These are phyloP conservation scores for Echinarachnius parma DNA, from an alignment of 53 echinoderm and acorn worm species.

Conservation along the genomic window DNA sequence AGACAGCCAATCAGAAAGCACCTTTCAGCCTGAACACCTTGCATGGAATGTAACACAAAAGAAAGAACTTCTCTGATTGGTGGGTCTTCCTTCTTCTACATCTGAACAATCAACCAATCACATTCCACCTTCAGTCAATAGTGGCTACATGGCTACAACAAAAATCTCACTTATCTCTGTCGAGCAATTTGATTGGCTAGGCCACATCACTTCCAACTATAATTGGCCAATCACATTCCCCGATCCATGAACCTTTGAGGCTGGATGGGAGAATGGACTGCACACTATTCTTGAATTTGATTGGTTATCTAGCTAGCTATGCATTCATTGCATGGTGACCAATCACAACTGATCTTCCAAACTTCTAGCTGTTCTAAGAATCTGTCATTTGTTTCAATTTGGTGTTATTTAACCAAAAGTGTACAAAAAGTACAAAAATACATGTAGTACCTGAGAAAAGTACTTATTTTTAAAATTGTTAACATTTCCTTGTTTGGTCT, in stretches of 20 bases:
- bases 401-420: neutral
- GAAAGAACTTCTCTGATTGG: conserved; percentile 29
- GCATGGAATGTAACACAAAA: conserved; percentile 36
- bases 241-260: conserved; percentile 38
- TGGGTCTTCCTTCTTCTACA: conserved; percentile 21
- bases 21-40: conserved; percentile 43
- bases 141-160: conserved; percentile 30
- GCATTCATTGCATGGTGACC: conserved; percentile 13
- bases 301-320: conserved; percentile 25
- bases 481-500: neutral
- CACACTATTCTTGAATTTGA: conserved; percentile 10
- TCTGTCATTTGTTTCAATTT: neutral
- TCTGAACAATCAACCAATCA: conserved; percentile 29
- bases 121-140: conserved; percentile 29
- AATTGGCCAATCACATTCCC: conserved; percentile 32
- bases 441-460: conserved; percentile 39
- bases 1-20: conserved; percentile 52
- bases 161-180: no score
- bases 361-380: neutral
- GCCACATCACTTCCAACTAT: conserved; percentile 28
- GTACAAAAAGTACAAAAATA: conserved; percentile 52
- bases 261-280: neutral
- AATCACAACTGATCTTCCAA: neutral
- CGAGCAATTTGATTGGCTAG: conserved; percentile 29
- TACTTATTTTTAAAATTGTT: conserved; percentile 7